These are phyloP conservation scores for Triops cancriformis DNA, from an alignment of 1,140 invertebrate genomes.

Conservation along the genomic window DNA sequence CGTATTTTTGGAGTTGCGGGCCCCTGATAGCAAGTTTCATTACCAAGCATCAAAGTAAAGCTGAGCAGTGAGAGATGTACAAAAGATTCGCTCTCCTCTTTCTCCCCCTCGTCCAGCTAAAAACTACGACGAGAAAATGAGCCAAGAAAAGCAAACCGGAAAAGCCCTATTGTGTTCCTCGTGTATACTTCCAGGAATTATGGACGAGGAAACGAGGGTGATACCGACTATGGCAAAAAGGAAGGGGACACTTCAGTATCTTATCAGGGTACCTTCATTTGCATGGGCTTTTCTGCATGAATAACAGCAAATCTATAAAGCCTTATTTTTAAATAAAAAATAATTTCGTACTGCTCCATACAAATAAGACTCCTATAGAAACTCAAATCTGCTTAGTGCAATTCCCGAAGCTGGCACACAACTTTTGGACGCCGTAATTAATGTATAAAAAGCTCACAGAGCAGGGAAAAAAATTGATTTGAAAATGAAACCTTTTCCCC, in stretches of 20 bases:
- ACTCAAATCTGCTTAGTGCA: not conserved
- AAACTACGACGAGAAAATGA: not conserved
- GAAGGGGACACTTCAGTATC: not conserved
- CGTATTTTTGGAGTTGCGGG: not conserved
- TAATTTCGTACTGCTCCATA: not conserved
- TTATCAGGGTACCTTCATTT: not conserved
- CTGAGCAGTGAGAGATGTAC: not conserved
- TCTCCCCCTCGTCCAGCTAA: not conserved
- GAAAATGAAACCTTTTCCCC: not conserved
- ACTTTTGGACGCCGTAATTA: not conserved
- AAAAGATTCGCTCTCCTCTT: not conserved
- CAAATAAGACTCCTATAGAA: not conserved
- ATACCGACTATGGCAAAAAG: not conserved
- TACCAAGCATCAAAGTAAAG: too few relatives aligned
- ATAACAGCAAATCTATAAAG: not conserved
- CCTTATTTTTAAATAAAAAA: not conserved
- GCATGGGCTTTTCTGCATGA: not conserved
- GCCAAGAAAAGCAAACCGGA: not conserved
- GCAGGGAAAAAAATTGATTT: not conserved
- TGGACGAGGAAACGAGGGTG: not conserved
- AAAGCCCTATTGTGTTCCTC: not conserved
- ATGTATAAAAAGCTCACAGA: not conserved
- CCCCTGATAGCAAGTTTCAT: not conserved
- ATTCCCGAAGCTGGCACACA: not conserved
- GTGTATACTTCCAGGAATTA: conserved; percentile 4